These are phyloP conservation scores for Oncorhynchus gorbuscha DNA, from an alignment of 2,113 vertebrate genomes.

Conservation along the genomic window DNA sequence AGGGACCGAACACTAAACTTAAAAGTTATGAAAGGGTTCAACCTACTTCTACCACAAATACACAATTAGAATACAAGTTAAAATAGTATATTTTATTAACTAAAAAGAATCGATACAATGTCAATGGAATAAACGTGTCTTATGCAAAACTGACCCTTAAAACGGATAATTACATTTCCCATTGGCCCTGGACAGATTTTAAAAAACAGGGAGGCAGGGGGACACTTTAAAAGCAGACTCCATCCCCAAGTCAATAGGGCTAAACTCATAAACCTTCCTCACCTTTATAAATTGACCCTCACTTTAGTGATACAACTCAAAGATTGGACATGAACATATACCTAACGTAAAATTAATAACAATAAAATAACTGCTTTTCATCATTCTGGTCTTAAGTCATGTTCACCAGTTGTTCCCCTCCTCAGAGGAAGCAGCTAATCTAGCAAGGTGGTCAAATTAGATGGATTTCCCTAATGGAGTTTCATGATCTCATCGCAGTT, in stretches of 20 bases:
- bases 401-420: not conserved
- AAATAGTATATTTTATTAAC: slow-evolving; percentile 61
- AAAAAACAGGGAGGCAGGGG: not conserved
- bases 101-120: slow-evolving; percentile 45
- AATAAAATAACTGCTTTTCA: not conserved
- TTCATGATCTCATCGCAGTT: not conserved
- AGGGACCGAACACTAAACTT: too few species aligned
- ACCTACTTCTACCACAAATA: too few species aligned
- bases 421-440: not conserved
- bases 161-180: slow-evolving; percentile 9
- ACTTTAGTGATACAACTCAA: too few species aligned
- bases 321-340: too few species aligned
- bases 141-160: slow-evolving; percentile 20
- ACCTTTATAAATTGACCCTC: too few species aligned
- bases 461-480: not conserved
- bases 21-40: too few species aligned
- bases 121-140: not conserved
- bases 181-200: slow-evolving; percentile 13
- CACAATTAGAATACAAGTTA: slow-evolving; percentile 10
- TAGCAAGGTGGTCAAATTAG: not conserved
- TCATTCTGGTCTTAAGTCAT: not conserved
- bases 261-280: too few species aligned
- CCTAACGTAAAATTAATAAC: not conserved
- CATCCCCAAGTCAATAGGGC: too few species aligned
- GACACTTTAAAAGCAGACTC: not conserved